Evolutionary conservation across 2,888 invertebrate species (phyloP), one percentile per base, ranked within the genome.

Genomic region (Thera obeliscata): DNA sequence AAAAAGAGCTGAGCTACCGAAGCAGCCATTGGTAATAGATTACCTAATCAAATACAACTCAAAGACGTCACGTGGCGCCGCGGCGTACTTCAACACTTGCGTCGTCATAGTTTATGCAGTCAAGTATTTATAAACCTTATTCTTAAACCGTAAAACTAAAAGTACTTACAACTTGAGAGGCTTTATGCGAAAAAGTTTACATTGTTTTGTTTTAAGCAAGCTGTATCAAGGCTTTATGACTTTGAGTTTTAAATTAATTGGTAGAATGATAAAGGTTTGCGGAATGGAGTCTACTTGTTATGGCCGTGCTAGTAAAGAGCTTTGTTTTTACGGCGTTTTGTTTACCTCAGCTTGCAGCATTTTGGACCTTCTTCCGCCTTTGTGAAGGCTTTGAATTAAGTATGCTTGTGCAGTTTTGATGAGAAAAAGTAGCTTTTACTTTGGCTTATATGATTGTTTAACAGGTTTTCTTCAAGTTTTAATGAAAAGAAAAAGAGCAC

Each of bases 121-220:
- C 64, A 68, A 68, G 58, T 38, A 56, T 58, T 22, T 41, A 56
- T 61, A 49, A 71, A 75, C 71, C 64, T 66, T 64, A 67, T 69
- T 66, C 75, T 80, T 77, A 79, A 80, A 81, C 63, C 73, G 78
- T 81, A 81, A 81, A 77, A 78, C 79, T 79, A 78, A 76, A 83
- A 83, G 80, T 83, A 76, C 81, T 82, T 74, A 68, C 54, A 72
- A 76, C 69, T 81, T 78, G 66, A 60, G 68, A 75, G 75, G 76
- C 78, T 82, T 83, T 79, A 81, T 73, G 79, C 48, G 71, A 66
- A 69, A 77, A 83, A 83, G 66, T 83, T 81, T 74, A 78, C 79
- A 78, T 81, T 81, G 78, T 81, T 77, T 79, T 78, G 75, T 70
- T 75, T 68, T 66, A 69, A 66, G 65, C 43, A 63, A 71, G 71